Percentiles rank a stretch among this genome's conserved stretches.
These are phyloP conservation scores for Bubo blakistoni DNA, from an alignment of 2,113 vertebrate species.

Conservation along the genomic window DNA sequence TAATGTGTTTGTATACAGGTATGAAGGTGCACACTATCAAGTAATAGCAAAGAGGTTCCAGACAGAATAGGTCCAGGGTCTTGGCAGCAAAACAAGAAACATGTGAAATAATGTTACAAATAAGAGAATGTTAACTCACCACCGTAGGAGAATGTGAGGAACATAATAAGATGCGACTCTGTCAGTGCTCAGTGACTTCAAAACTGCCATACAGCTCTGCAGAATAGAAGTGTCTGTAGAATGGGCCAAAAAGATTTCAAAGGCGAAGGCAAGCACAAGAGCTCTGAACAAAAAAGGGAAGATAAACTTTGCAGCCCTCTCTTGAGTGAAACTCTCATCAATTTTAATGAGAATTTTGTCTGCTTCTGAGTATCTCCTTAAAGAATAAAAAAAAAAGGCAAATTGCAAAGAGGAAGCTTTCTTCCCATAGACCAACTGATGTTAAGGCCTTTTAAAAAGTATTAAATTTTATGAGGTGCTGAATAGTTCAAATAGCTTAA, in stretches of 20 bases:
- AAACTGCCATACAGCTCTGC: background rate
- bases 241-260: background rate
- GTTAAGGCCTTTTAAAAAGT: background rate
- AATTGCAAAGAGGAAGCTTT: background rate
- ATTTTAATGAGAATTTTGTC: background rate
- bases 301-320: background rate
- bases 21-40: background rate
- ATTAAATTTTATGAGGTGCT: background rate
- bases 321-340: background rate
- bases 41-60: background rate
- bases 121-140: background rate
- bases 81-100: background rate
- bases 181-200: background rate
- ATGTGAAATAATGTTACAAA: background rate
- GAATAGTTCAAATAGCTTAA: background rate
- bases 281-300: background rate
- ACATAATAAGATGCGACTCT: fast-evolving
- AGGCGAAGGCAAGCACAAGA: background rate
- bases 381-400: background rate
- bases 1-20: background rate
- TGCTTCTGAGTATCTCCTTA: background rate
- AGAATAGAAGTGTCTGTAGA: background rate
- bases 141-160: background rate
- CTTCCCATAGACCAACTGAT: background rate
- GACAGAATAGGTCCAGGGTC: background rate